These are phyloP conservation scores for Nanorana parkeri DNA, from an alignment of 2,113 vertebrate species.

Conservation along the genomic window DNA sequence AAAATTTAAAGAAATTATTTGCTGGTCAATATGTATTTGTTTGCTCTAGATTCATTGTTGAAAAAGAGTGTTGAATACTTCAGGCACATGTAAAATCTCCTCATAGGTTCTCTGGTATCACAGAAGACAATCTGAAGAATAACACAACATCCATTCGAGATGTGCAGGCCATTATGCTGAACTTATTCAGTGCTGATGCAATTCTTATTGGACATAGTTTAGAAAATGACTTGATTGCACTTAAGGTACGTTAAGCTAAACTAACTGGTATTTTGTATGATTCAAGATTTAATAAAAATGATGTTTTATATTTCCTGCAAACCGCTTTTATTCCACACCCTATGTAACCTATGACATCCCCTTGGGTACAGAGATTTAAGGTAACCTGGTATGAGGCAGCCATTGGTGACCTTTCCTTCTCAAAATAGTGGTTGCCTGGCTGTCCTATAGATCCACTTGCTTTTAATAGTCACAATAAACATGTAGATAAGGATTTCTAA, in stretches of 20 bases:
- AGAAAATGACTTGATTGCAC: slow-evolving; percentile 73
- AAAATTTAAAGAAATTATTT: too few relatives aligned
- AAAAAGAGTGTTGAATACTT: too few relatives aligned
- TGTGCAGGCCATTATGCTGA: slow-evolving; percentile 76
- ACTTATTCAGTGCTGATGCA: slow-evolving; percentile 75
- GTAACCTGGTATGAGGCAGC: too few relatives aligned
- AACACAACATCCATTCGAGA: slow-evolving; percentile 65
- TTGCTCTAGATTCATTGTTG: too few relatives aligned
- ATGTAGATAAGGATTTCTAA: too few relatives aligned
- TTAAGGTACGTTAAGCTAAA: slow-evolving; percentile 75
- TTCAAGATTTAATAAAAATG: neutral
- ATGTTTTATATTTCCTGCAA: neutral
- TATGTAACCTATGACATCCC: neutral
- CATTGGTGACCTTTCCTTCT: too few relatives aligned
- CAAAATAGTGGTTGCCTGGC: too few relatives aligned
- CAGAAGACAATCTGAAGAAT: slow-evolving; percentile 72
- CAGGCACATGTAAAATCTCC: neutral
- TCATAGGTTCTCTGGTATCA: slow-evolving; percentile 80
- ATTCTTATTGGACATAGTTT: slow-evolving; percentile 80
- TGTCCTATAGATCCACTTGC: too few relatives aligned
- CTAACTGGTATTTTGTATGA: too few relatives aligned
- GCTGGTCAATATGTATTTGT: too few relatives aligned
- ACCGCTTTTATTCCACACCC: neutral
- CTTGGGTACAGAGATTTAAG: neutral
- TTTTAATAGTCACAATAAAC: too few relatives aligned